phyloP scores from a whole-genome alignment of 2,113 vertebrate genomes.

The Engraulis encrasicolus region DNA sequence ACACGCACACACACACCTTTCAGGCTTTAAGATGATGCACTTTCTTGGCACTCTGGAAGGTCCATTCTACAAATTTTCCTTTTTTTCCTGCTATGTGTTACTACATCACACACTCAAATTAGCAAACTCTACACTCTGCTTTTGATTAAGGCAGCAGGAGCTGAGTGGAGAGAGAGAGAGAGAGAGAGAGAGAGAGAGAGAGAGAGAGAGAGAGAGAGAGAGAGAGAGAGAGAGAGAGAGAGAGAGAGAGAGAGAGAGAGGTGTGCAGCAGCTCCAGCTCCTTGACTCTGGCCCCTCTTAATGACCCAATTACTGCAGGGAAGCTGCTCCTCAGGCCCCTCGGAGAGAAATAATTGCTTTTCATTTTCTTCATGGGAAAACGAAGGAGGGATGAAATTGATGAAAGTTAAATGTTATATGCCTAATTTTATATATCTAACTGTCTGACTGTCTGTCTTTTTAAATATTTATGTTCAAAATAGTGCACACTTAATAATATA shows the following conservation, averaged over 20 bases:
- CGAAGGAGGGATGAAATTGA: no score
- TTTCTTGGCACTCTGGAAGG: background rate
- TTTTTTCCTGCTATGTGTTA: background rate
- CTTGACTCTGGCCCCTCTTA: background rate
- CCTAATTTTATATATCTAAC: no score
- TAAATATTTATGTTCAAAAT: no score
- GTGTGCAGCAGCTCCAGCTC: background rate
- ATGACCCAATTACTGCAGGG: slow-evolving; percentile 14
- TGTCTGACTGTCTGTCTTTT: no score
- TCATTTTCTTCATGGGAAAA: no score
- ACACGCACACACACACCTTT: background rate
- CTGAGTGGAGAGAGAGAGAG: background rate
- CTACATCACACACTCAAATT: slow-evolving; percentile 15
- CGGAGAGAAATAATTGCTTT: no score
- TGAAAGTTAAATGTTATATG: no score
- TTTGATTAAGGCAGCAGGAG: slow-evolving; percentile 10
- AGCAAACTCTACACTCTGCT: slow-evolving; percentile 7
- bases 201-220: background rate
- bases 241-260: background rate
- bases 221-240: background rate
- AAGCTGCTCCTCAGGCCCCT: background rate
- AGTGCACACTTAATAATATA: no score
- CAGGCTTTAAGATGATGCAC: background rate
- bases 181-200: background rate
- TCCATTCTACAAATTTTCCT: background rate